phyloP scores from a whole-genome alignment of 2,888 invertebrate genomes.

The Terebella lapidaria region DNA sequence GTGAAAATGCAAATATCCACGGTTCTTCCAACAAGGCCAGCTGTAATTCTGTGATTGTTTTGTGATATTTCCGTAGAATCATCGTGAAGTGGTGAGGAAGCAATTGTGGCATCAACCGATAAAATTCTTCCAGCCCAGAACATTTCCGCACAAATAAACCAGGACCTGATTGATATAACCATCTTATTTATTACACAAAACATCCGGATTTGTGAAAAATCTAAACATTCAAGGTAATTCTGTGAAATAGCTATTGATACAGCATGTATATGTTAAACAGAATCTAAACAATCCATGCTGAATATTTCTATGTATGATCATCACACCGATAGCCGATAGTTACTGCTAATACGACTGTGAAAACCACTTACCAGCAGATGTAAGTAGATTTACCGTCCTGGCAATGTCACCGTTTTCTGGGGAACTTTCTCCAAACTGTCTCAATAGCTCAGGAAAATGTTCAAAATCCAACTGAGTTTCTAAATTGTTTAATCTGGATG shows the following conservation, averaged over 20 bases:
- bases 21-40: conserved; percentile 28
- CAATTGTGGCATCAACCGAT: conserved; percentile 30
- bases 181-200: background rate
- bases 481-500: background rate
- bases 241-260: too few relatives aligned
- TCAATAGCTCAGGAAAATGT: conserved; percentile 25
- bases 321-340: too few relatives aligned
- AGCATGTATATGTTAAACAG: too few relatives aligned
- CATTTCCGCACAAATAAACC: conserved; percentile 1
- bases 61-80: conserved; percentile 15
- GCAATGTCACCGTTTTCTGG: conserved; percentile 1
- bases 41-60: conserved; percentile 16
- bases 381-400: too few relatives aligned
- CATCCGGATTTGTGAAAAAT: too few relatives aligned
- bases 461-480: conserved; percentile 17
- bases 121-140: conserved; percentile 12
- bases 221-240: too few relatives aligned
- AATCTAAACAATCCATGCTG: too few relatives aligned
- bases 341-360: too few relatives aligned
- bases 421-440: conserved; percentile 18
- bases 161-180: background rate
- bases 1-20: conserved; percentile 34
- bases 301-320: too few relatives aligned
- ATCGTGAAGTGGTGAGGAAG: conserved; percentile 31
- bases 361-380: too few relatives aligned